A percentile compares a stretch with the other conserved stretches of the same genome.
Conservation (phyloP, 2,113 vertebrate species). For the Petromus typicus region DNA sequence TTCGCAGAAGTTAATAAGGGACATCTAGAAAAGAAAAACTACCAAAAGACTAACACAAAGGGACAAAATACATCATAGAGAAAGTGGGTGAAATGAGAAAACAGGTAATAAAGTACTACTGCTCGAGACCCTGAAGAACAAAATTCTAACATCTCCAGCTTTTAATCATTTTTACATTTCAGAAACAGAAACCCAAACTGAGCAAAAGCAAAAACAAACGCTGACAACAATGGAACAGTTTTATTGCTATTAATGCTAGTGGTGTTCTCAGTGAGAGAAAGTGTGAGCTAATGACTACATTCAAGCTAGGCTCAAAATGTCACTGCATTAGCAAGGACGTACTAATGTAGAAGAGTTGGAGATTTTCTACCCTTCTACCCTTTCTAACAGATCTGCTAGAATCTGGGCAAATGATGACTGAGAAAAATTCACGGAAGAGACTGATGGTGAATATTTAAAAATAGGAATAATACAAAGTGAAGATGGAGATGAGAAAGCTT, state of each 20-base stretch:
- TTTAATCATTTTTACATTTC: neutral
- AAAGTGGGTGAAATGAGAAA: neutral
- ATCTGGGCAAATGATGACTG: neutral
- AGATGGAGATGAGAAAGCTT: neutral
- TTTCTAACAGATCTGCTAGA: neutral
- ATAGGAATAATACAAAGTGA: too few species aligned
- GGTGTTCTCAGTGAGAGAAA: neutral
- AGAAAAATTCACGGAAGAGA: neutral
- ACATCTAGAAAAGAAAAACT: neutral
- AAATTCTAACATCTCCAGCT: slow-evolving; percentile 5
- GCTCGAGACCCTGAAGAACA: neutral
- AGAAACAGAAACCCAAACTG: neutral
- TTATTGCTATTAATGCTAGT: neutral
- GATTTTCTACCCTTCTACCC: neutral
- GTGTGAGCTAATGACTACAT: neutral
- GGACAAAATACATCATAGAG: neutral
- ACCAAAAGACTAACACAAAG: neutral
- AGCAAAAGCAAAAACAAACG: neutral
- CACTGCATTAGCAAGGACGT: neutral
- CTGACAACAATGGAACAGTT: neutral
- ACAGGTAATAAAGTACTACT: neutral
- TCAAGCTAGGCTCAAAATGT: neutral
- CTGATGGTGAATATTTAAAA: neutral
- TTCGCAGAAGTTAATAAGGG: neutral
- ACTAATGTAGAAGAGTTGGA: neutral